Conservation (phyloP, 53 echinoderm and acorn worm genomes). For the Paracentrotus lividus region DNA sequence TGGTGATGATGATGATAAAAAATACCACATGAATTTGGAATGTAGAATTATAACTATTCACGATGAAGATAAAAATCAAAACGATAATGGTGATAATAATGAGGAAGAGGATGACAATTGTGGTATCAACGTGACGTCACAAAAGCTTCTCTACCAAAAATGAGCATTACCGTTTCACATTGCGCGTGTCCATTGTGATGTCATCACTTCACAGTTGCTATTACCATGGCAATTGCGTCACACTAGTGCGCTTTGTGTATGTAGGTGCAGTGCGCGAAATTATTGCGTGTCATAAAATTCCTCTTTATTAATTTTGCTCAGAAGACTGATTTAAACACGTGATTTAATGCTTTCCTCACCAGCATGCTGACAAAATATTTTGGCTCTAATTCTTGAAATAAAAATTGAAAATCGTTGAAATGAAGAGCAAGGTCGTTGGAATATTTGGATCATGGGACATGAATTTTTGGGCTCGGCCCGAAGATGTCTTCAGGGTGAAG, state of each 20-base stretch:
- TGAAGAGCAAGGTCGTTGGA: slow-evolving; percentile 77
- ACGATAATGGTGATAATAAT: not conserved
- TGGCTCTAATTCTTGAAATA: not conserved
- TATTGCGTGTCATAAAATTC: not conserved
- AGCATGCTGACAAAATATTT: too few relatives aligned
- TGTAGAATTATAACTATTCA: too few relatives aligned
- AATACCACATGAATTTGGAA: too few relatives aligned
- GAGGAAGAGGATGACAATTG: too few relatives aligned
- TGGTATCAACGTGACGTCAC: too few relatives aligned
- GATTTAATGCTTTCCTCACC: not conserved
- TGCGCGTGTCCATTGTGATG: slow-evolving; percentile 17
- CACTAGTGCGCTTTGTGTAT: too few relatives aligned
- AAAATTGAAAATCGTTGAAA: not conserved
- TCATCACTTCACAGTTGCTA: not conserved
- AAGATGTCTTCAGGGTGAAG: slow-evolving; percentile 84
- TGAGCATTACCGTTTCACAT: not conserved
- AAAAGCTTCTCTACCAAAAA: not conserved
- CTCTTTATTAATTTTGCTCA: too few relatives aligned
- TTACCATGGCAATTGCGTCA: slow-evolving; percentile 18
- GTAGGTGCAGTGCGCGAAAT: not conserved
- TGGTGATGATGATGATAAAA: too few relatives aligned
- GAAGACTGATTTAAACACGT: too few relatives aligned
- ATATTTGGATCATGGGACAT: slow-evolving; percentile 92
- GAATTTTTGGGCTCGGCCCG: slow-evolving; percentile 80
- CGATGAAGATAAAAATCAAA: not conserved